Base-by-base conservation (phyloP, 2,888 invertebrate genomes). In the Hermodice carunculata region DNA sequence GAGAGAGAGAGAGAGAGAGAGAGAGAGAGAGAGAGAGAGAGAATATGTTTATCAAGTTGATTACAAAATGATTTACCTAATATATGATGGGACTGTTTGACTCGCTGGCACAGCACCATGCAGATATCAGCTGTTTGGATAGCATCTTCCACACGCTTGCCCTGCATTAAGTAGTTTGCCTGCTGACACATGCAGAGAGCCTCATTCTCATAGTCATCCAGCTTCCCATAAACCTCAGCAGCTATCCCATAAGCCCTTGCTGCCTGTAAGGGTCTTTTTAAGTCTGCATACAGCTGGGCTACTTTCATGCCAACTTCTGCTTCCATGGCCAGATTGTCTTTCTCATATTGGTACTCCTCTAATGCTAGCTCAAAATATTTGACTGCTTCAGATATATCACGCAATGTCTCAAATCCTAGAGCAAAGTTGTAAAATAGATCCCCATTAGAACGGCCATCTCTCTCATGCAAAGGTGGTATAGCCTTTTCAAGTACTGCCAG, bases 361-460 rank as follows among this genome's bases (percentile, higher is more conserved):
- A 75, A 59, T 3, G 81, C 78, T 42, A 69, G 72, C 53, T 73
- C 71, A 67, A 74, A 78, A 64, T 75, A 69, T 22, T 72, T 60
- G 14, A 75, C 66, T 14, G 80, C 77, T 31, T 78, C 76, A 29
- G 52, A 57, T 1, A 40, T 29, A 29, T 76, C 70, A 5, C 66
- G 61, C 19, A 76, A 54, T 17, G 67, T 64, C 65, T 82, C 80
- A 70, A 76, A 75, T 2, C 75, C 82, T 22, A 81, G 66, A 26
- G 76, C 83, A 52, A 78, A 76, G 67, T 82, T 83, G 61, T 77
- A 82, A 64, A 72, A 81, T 11, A 83, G 67, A 67, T 82, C 83
- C 0, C 78, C 81, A 68, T 79, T 79, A 2, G 76, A 77, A 37
- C 60, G 69, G 14, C 75, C 74, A 69, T 76, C 75, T 37, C 58